phyloP scores from a whole-genome alignment of 2,797 vertebrate genomes.

The Hozukius guyotensis region DNA sequence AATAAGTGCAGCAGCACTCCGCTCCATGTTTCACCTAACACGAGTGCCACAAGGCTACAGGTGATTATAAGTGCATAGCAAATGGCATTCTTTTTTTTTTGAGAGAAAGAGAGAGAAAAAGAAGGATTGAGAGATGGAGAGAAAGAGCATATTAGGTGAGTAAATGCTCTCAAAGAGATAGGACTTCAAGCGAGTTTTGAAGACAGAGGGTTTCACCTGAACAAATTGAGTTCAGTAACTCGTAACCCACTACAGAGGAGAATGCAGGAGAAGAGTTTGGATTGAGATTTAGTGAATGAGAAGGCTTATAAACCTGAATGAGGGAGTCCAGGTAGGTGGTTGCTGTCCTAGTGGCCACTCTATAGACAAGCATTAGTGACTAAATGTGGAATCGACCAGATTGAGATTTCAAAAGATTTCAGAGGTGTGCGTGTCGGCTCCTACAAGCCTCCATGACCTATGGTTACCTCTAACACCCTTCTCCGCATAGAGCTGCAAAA shows the following conservation, averaged over 20 bases:
- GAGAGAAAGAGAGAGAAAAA: neutral
- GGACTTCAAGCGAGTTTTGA: neutral
- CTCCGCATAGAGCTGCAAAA: no score
- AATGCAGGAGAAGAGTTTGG: neutral
- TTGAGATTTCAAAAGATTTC: neutral
- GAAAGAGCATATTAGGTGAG: neutral
- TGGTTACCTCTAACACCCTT: neutral
- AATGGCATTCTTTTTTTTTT: neutral
- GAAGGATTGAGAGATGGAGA: neutral
- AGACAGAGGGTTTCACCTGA: neutral
- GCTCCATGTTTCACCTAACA: neutral
- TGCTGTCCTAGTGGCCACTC: neutral
- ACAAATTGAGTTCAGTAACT: neutral
- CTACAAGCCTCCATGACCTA: neutral
- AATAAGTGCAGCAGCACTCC: neutral
- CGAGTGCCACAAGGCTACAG: neutral
- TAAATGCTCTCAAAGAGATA: neutral
- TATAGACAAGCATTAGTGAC: no score
- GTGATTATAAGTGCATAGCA: neutral
- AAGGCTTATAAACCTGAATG: neutral
- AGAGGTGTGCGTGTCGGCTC: neutral
- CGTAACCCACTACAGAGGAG: neutral
- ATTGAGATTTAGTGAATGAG: neutral
- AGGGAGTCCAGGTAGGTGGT: neutral
- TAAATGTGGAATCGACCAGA: no score